These are phyloP conservation scores for Scartelaos histophorus DNA, from an alignment of 2,113 vertebrate species.

Conservation along the genomic window DNA sequence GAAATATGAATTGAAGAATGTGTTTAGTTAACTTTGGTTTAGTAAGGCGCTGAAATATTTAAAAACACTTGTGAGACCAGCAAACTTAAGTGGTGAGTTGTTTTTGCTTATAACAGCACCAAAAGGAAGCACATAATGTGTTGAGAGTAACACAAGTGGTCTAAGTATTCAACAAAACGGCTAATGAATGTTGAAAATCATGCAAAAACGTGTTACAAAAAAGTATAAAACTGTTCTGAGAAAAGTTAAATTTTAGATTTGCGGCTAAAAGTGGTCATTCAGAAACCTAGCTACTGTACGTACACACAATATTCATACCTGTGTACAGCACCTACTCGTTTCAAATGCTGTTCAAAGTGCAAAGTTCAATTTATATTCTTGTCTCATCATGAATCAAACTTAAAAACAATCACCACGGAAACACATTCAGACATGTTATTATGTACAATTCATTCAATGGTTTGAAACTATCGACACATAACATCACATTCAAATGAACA, in stretches of 20 bases:
- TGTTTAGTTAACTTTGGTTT: conserved; percentile 4
- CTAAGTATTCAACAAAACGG: conserved; percentile 6
- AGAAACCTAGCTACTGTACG: conserved; percentile 34
- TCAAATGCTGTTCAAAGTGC: conserved; percentile 89
- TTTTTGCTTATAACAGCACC: conserved; percentile 15
- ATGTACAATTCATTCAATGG: conserved; percentile 75
- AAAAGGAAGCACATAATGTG: conserved; percentile 2
- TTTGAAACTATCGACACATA: conserved; percentile 52
- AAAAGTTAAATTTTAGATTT: conserved; percentile 15
- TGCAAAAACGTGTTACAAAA: conserved; percentile 51
- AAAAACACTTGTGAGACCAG: neutral
- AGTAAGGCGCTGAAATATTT: neutral
- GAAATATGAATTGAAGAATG: neutral
- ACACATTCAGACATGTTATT: conserved; percentile 83
- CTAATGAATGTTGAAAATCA: conserved; percentile 40
- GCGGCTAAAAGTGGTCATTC: conserved; percentile 71
- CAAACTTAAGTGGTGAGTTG: conserved; percentile 6
- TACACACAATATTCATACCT: conserved; percentile 32
- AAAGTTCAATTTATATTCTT: conserved; percentile 82
- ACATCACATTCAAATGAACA: conserved; percentile 70
- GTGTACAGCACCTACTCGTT: conserved; percentile 37
- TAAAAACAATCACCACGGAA: conserved; percentile 64
- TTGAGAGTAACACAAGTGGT: conserved; percentile 15
- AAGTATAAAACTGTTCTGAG: conserved; percentile 49
- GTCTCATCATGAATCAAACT: conserved; percentile 59